Evolutionary conservation across 2,797 vertebrate species (phyloP), one percentile per base, ranked within the genome.

Genomic region (Eospalax fontanierii): DNA sequence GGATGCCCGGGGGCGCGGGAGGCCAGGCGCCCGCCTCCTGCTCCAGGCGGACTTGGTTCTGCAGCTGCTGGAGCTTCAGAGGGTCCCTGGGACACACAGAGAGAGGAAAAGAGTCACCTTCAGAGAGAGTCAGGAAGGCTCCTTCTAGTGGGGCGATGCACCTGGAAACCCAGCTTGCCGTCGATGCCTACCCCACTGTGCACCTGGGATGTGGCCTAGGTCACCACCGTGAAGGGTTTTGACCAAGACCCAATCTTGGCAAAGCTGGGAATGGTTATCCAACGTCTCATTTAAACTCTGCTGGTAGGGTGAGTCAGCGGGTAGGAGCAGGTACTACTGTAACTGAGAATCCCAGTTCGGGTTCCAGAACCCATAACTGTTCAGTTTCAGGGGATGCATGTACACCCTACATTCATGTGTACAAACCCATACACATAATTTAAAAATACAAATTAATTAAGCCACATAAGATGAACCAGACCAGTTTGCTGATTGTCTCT

Each of bases 41-140:
- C 96, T 99, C 99, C 97, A 99, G 97, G 18, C 99, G 98, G 97
- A 99, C 99, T 98, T 99, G 99, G 92, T 99, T 98, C 98, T 99
- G 99, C 95, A 99, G 98, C 94, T 99, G 99, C 98, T 99, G 99
- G 97, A 99, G 98, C 98, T 99, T 99, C 96, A 99, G 97, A 0
- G 99, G 98, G 98, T 99, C 99, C 97, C 99, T 99, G 98, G 0
- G 59, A 74, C n/a, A 54, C 73, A 88, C n/a, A 40, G 16, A 65
- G 96, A 97, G 46, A 97, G 71, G 97, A 35, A 15, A 97, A 92
- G 96, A 28, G 96, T 90, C 78, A 94, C 4, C 12, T 92, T 98
- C 86, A 98, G 97, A 97, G 74, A 50, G 8, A 2, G 50, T 7
- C 50, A 54, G 50, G 50, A 54, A 54, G 11, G 30, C 1, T 2